phyloP scores from a whole-genome alignment of 2,113 vertebrate species.

The Acanthisitta chloris region DNA sequence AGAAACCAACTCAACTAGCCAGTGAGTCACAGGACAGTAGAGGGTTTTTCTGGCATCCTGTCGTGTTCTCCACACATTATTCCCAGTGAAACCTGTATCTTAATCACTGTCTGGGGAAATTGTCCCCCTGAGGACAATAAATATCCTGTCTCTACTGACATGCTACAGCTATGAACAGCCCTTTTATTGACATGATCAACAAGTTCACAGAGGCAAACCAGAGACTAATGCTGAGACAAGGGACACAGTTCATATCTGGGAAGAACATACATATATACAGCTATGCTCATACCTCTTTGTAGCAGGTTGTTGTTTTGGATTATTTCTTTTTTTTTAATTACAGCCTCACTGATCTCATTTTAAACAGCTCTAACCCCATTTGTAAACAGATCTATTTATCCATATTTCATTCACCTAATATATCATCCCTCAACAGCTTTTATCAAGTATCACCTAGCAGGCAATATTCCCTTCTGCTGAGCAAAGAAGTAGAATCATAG shows the following conservation, averaged over 20 bases:
- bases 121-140: neutral
- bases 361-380: neutral
- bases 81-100: neutral
- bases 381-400: neutral
- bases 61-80: neutral
- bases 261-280: neutral
- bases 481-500: neutral
- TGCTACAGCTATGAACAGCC: neutral
- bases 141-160: neutral
- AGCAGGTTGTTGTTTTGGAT: neutral
- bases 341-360: neutral
- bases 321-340: neutral
- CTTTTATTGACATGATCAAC: neutral
- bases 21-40: fast-evolving
- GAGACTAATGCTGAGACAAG: neutral
- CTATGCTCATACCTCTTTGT: neutral
- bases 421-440: neutral
- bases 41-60: neutral
- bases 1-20: neutral
- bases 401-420: neutral
- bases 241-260: neutral
- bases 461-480: neutral
- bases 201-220: neutral
- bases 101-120: neutral
- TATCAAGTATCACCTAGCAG: neutral